Evolutionary conservation across 37 sponge, comb jelly and placozoan genomes (phyloP).

Genomic region (Hormiphora californensis): DNA sequence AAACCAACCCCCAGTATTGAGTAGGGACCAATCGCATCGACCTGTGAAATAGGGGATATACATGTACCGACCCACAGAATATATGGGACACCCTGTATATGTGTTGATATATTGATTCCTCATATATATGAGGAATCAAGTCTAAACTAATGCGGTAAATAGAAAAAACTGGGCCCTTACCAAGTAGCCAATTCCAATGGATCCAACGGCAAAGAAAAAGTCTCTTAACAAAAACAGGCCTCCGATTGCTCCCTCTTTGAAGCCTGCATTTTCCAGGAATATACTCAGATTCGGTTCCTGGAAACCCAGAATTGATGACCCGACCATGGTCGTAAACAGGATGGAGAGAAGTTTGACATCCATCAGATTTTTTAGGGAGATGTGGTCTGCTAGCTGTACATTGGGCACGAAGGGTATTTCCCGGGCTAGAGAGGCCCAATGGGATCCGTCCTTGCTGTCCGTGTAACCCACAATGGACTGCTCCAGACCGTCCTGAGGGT

Average conservation of each 20-base stretch:
- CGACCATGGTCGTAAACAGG: not conserved
- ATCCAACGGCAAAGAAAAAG: conserved; percentile 24
- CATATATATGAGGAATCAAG: not conserved
- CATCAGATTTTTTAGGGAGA: not conserved
- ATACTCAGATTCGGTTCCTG: conserved; percentile 34
- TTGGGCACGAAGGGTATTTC: conserved; percentile 4
- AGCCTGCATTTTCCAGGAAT: not conserved
- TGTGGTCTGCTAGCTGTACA: not conserved
- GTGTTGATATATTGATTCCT: too few relatives aligned
- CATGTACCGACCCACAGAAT: too few relatives aligned
- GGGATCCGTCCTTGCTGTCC: not conserved
- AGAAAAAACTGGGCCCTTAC: too few relatives aligned
- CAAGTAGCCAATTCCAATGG: conserved; percentile 22
- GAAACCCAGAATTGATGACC: conserved; percentile 17
- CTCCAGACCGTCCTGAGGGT: conserved; percentile 38
- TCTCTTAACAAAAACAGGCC: conserved; percentile 43
- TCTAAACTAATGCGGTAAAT: too few relatives aligned
- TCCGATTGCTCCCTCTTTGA: not conserved
- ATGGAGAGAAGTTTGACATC: conserved; percentile 1
- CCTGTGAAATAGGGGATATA: too few relatives aligned
- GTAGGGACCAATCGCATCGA: conserved; percentile 36
- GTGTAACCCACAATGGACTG: conserved; percentile 36
- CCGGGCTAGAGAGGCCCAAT: not conserved
- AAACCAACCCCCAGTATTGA: conserved; percentile 3
- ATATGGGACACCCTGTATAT: too few relatives aligned